phyloP scores from a whole-genome alignment of 2,113 vertebrate species.

The Psilopsiagon aymara region DNA sequence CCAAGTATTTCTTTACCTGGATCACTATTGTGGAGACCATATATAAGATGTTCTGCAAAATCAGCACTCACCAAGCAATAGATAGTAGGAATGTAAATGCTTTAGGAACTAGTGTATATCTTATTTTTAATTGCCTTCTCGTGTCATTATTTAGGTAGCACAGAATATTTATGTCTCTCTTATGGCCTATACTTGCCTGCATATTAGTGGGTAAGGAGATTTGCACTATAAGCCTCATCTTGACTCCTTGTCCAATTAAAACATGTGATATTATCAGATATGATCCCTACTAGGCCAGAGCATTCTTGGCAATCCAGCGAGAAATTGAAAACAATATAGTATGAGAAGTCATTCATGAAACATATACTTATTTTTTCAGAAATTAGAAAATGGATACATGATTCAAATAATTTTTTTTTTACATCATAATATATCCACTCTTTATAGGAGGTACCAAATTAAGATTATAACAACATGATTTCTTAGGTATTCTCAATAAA shows the following conservation, averaged over 20 bases:
- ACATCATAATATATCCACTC: background rate
- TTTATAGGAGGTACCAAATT: background rate
- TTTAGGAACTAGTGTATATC: background rate
- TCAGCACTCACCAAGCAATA: background rate
- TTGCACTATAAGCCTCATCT: background rate
- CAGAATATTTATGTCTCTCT: background rate
- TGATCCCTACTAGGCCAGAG: background rate
- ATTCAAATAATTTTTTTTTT: background rate
- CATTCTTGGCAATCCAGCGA: background rate
- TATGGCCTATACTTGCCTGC: background rate
- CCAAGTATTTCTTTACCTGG: background rate
- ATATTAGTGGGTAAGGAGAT: background rate
- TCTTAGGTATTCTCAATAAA: background rate
- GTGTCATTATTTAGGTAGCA: background rate
- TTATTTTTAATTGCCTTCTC: background rate
- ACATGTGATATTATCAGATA: background rate
- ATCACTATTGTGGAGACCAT: background rate
- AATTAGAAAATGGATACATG: background rate
- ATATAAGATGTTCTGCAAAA: background rate
- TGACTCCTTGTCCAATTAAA: background rate
- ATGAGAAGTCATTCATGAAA: background rate
- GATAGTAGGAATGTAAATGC: background rate
- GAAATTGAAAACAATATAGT: background rate
- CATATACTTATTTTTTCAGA: background rate
- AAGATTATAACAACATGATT: background rate